Evolutionary conservation across 2,888 invertebrate species (phyloP).

Genomic region (Sinohyriopsis cumingii): DNA sequence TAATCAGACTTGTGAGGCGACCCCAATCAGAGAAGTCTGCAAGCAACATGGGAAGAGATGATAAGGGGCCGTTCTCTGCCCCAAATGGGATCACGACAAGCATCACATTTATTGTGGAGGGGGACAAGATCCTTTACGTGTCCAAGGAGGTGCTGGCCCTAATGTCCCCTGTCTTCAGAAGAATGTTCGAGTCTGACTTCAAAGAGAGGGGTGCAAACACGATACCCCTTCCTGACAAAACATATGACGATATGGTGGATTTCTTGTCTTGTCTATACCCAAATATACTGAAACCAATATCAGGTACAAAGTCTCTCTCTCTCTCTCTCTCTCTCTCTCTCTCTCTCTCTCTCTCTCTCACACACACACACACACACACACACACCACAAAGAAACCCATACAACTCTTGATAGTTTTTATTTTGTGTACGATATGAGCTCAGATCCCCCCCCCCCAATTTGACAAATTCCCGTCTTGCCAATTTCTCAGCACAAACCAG

Average conservation of each 20-base stretch:
- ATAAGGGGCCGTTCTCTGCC: constrained; percentile 14
- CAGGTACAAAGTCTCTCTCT: constrained; percentile 15
- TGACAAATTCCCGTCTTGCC: too few relatives aligned
- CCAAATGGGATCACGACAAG: constrained; percentile 29
- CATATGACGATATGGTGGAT: constrained; percentile 36
- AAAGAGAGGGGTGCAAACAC: constrained; percentile 31
- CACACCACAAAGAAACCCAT: too few relatives aligned
- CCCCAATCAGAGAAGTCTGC: too few relatives aligned
- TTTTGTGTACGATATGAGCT: too few relatives aligned
- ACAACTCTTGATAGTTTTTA: too few relatives aligned
- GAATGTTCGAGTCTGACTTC: constrained; percentile 44
- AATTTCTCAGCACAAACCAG: too few relatives aligned
- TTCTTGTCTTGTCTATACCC: constrained; percentile 44
- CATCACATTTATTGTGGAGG: constrained; percentile 31
- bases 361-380: too few relatives aligned
- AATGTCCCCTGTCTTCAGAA: constrained; percentile 42
- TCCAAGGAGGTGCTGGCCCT: constrained; percentile 35
- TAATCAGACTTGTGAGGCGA: too few relatives aligned
- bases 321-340: too few relatives aligned
- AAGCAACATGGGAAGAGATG: too few relatives aligned
- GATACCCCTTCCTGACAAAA: constrained; percentile 41
- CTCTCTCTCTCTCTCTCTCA: too few relatives aligned
- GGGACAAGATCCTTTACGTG: constrained; percentile 30
- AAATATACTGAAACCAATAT: constrained; percentile 29
- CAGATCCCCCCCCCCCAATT: too few relatives aligned